Base-by-base conservation (phyloP, 2,888 invertebrate species). In the Spisula solida region DNA sequence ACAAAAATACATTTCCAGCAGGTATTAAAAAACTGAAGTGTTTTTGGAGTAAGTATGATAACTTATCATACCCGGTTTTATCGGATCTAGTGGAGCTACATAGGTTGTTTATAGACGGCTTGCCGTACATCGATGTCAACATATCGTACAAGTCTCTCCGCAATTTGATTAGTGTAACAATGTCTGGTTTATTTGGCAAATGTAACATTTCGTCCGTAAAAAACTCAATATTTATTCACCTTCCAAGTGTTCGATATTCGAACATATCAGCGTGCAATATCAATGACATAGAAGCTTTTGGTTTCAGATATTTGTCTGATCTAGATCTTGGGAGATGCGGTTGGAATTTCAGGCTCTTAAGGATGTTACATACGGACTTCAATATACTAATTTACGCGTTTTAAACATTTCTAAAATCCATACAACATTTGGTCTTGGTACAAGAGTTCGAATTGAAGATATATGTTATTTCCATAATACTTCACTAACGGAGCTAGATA, bases 381-480 rank as follows among this genome's bases (percentile, higher is more conserved):
- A 88, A 51, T 85, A 55, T 70, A 87, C 88, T 1, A 78, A 78
- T 31, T 88, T 88, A 6, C 41, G 79, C 12, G 10, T 56, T 60
- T 47, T 90, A 1, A 81, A 86, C 48, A 51, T 81, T 14, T 85
- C 88, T 10, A 66, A 83, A n/a, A n/a, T n/a, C n/a, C n/a, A n/a
- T n/a, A n/a, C n/a, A n/a, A n/a, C n/a, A n/a, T n/a, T n/a, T n/a
- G 29, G 41, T 89, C 5, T n/a, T n/a, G n/a, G n/a, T n/a, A n/a
- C n/a, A n/a, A n/a, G n/a, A n/a, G n/a, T n/a, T n/a, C n/a, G n/a
- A 79, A 88, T 55, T 34, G 16, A n/a, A 88, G 85, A 14, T 91
- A 89, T 41, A 51, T 10, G 87, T 87, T 66, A 0, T 89, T 0
- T 89, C 88, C n/a, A 89, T 55, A 91, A 88, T 70, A 89, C 87